Evolutionary conservation across 2,113 vertebrate species (phyloP).

Genomic region (Eublepharis macularius): DNA sequence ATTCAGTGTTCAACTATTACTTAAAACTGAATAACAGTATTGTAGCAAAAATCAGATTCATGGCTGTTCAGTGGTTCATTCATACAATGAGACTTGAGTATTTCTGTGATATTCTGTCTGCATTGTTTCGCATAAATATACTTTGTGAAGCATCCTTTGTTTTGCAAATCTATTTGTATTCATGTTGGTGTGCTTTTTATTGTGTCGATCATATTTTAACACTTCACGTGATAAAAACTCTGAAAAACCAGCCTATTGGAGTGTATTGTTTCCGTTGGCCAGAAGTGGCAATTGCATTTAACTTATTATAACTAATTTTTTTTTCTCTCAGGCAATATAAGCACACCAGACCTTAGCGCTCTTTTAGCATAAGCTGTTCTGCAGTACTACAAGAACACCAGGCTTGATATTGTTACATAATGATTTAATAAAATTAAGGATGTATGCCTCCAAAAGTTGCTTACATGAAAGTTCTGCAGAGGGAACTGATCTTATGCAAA

Average conservation of each 20-base stretch:
- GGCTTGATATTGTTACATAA: not conserved
- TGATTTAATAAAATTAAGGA: not conserved
- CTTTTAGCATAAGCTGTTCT: not conserved
- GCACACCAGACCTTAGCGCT: not conserved
- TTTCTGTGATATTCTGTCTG: constrained; percentile 3
- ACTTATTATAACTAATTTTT: not conserved
- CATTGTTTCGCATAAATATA: not conserved
- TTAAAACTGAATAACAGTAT: not conserved
- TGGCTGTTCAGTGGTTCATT: constrained; percentile 34
- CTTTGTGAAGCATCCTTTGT: not conserved
- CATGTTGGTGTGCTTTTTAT: not conserved
- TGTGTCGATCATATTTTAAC: constrained; percentile 1
- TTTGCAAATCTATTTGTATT: constrained; percentile 7
- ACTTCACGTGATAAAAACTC: constrained; percentile 9
- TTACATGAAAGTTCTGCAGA: not conserved
- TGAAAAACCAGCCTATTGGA: not conserved
- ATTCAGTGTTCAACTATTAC: constrained; percentile 1
- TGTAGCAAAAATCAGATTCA: constrained; percentile 16
- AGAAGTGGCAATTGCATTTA: constrained; percentile 21
- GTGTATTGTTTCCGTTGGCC: constrained; percentile 17
- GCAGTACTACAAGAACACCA: not conserved
- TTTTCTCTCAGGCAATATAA: not conserved
- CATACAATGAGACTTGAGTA: not conserved
- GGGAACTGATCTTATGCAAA: constrained; percentile 5
- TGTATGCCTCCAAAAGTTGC: not conserved